Conservation (phyloP, 2,113 vertebrate species). For the Mormyrus iriodes region DNA sequence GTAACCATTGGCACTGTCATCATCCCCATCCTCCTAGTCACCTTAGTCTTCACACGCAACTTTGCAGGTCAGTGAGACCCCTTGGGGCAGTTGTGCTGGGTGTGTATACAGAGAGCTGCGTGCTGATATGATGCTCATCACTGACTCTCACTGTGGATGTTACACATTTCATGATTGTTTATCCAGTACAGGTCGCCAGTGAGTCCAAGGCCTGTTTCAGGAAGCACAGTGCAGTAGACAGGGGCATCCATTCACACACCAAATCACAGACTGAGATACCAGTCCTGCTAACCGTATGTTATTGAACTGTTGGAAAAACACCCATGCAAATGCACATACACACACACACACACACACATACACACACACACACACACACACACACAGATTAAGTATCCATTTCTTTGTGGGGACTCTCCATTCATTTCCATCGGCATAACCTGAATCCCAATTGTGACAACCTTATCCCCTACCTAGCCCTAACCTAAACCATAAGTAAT, state of each 20-base stretch:
- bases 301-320: neutral
- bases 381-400: neutral
- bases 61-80: slow-evolving; percentile 85
- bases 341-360: no score
- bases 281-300: neutral
- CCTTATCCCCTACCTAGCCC: neutral
- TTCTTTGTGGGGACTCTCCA: no score
- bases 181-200: neutral
- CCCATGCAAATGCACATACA: no score
- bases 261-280: neutral
- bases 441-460: neutral
- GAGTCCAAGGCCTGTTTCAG: neutral
- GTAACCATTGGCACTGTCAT: slow-evolving; percentile 97
- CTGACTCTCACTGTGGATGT: neutral
- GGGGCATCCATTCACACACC: neutral
- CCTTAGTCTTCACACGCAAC: slow-evolving; percentile 96
- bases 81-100: neutral
- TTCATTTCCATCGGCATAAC: no score
- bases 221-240: neutral
- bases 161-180: neutral
- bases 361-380: neutral
- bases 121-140: neutral
- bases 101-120: neutral
- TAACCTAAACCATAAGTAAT: neutral
- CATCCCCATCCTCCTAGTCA: slow-evolving; percentile 93